Evolutionary conservation across 2,113 vertebrate species (phyloP).

Genomic region (Anser brachyrhynchus): DNA sequence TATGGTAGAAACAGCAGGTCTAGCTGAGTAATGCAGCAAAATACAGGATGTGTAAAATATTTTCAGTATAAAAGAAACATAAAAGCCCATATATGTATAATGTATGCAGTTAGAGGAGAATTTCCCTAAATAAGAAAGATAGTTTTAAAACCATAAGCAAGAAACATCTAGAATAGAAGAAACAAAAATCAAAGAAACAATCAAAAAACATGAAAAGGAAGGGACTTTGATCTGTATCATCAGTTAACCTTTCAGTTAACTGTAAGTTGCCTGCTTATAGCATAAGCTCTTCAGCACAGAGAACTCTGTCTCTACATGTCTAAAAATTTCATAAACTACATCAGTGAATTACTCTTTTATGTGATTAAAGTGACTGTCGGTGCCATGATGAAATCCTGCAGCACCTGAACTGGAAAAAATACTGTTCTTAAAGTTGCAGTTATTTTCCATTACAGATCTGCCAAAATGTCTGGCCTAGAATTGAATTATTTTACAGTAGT

Average conservation of each 20-base stretch:
- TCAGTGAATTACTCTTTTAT: neutral
- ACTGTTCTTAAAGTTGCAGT: neutral
- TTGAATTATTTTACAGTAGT: neutral
- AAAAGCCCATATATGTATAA: neutral
- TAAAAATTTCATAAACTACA: neutral
- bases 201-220: neutral
- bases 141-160: neutral
- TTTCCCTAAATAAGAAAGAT: neutral
- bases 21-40: neutral
- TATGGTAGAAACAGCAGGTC: neutral
- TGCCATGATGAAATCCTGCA: neutral
- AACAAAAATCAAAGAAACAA: neutral
- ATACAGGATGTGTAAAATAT: neutral
- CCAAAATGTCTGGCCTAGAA: neutral
- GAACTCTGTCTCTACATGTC: neutral
- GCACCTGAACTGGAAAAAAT: neutral
- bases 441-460: neutral
- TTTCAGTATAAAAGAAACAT: neutral
- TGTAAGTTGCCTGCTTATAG: neutral
- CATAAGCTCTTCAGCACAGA: neutral
- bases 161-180: neutral
- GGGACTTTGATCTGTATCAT: neutral
- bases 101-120: neutral
- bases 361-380: neutral
- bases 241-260: neutral